These are phyloP conservation scores for Scaptomyza polygonia DNA, from an alignment of 2,888 invertebrate species.

Conservation along the genomic window DNA sequence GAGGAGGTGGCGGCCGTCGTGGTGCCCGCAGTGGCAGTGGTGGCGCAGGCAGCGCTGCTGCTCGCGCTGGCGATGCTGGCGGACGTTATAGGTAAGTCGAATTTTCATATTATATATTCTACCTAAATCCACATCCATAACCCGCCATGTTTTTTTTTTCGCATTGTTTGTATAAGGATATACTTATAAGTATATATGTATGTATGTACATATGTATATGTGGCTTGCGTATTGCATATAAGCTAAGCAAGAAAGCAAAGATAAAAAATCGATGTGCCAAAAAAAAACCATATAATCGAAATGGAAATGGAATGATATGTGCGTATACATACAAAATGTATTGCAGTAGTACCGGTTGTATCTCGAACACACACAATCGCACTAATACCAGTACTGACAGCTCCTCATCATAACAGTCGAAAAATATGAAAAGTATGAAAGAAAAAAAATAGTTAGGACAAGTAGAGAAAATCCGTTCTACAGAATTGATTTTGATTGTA, in stretches of 20 bases:
- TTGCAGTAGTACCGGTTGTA: conserved; percentile 47
- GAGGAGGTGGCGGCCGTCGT: conserved; percentile 86
- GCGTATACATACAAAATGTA: conserved; percentile 62
- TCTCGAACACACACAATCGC: conserved; percentile 22
- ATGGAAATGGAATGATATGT: conserved; percentile 18
- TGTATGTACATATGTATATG: conserved; percentile 24
- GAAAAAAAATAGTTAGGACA: neutral
- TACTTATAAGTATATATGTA: conserved; percentile 17
- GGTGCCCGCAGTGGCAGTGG: conserved; percentile 85
- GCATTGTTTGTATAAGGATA: conserved; percentile 13
- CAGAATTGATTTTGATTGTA: no score
- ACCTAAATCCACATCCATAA: neutral
- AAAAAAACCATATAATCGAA: conserved; percentile 17
- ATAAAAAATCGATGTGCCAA: conserved; percentile 69
- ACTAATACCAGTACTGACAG: neutral
- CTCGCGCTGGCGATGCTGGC: conserved; percentile 77
- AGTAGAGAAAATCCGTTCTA: no score
- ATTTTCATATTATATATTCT: conserved; percentile 6
- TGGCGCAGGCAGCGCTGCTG: conserved; percentile 74
- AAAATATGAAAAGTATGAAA: neutral
- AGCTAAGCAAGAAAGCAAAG: conserved; percentile 39
- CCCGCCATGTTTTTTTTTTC: conserved; percentile 15
- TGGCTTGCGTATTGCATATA: conserved; percentile 38
- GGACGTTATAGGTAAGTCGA: conserved; percentile 82
- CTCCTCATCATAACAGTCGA: neutral